Evolutionary conservation across 2,113 vertebrate genomes (phyloP).

Genomic region (Gopherus evgoodei): DNA sequence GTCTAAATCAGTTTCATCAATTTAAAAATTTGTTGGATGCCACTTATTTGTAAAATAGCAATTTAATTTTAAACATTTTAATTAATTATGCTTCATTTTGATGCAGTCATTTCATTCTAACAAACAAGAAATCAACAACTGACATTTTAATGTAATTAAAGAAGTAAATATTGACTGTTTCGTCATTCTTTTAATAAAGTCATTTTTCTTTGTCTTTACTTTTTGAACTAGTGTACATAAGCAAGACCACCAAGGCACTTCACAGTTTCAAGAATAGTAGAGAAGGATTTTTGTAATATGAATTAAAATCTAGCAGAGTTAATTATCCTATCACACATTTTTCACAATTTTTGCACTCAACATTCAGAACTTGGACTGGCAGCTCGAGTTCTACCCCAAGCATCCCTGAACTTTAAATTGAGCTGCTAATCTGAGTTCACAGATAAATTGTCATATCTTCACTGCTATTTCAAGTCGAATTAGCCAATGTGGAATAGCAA

Average conservation of each 20-base stretch:
- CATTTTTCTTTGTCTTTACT: neutral
- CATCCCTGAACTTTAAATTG: neutral
- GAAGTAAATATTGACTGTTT: neutral
- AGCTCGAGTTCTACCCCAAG: neutral
- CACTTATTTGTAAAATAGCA: neutral
- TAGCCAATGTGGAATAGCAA: neutral
- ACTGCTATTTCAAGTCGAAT: neutral
- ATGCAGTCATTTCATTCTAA: neutral
- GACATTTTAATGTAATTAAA: neutral
- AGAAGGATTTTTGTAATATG: neutral
- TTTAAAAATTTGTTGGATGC: neutral
- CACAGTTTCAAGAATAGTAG: neutral
- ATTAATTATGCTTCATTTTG: neutral
- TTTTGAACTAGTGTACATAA: neutral
- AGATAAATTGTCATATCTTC: neutral
- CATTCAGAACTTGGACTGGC: neutral
- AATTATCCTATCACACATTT: neutral
- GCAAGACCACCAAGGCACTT: neutral
- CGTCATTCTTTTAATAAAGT: neutral
- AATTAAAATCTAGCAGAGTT: neutral
- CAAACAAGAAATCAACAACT: neutral
- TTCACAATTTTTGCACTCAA: neutral
- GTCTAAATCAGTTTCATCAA: neutral
- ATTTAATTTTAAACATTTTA: neutral
- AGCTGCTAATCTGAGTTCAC: neutral